phyloP scores from a whole-genome alignment of 2,888 invertebrate genomes.

The Dendrolimus houi region DNA sequence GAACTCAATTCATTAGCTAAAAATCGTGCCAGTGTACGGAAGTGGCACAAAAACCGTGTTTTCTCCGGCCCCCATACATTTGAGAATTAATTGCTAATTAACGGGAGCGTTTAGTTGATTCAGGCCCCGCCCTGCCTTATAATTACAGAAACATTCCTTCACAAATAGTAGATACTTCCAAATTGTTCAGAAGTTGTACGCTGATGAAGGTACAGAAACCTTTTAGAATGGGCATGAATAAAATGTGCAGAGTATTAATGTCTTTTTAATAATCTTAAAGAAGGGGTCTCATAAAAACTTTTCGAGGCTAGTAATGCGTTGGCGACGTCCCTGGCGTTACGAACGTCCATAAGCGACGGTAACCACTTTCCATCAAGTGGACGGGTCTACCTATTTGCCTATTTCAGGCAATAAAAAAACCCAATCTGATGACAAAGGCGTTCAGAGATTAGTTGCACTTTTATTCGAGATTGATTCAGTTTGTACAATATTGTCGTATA shows the following conservation, averaged over 20 bases:
- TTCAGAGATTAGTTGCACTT: too few species aligned
- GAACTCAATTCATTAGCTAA: neutral
- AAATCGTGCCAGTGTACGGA: neutral
- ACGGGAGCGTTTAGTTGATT: slow-evolving; percentile 34
- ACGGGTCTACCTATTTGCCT: too few species aligned
- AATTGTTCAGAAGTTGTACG: slow-evolving; percentile 26
- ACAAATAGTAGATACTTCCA: slow-evolving; percentile 22
- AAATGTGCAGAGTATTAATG: neutral
- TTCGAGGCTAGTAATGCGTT: too few species aligned
- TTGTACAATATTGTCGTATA: too few species aligned
- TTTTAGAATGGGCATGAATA: slow-evolving; percentile 10
- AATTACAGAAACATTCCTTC: slow-evolving; percentile 37
- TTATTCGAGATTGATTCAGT: too few species aligned
- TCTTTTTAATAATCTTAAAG: too few species aligned
- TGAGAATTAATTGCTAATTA: slow-evolving; percentile 25
- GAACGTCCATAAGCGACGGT: too few species aligned
- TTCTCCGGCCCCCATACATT: slow-evolving; percentile 1
- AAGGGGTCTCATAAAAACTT: too few species aligned
- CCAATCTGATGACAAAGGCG: too few species aligned
- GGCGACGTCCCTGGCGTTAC: too few species aligned
- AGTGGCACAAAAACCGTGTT: neutral
- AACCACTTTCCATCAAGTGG: too few species aligned
- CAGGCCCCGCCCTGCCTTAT: slow-evolving; percentile 32
- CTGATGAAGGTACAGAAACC: slow-evolving; percentile 6
- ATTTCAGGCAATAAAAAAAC: too few species aligned